Evolutionary conservation across 2,797 vertebrate genomes (phyloP), one percentile per base, ranked within the genome.

Genomic region (Oreonectes daqikongensis): DNA sequence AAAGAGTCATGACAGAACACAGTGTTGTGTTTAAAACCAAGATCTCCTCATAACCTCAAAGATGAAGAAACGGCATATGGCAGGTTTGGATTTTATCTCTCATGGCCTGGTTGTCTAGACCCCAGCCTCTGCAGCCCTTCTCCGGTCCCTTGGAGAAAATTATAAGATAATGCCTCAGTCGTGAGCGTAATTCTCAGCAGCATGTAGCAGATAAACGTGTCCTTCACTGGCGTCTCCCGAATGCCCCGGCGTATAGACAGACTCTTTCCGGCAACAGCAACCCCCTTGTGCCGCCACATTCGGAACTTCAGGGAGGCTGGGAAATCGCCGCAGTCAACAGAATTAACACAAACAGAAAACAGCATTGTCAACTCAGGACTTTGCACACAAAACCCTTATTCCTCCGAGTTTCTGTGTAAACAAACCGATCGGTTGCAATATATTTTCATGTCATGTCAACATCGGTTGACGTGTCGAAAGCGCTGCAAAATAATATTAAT

Each of bases 151-250:
- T 57, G 26, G 67, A 69, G 48, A 76, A 79, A 69, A 79, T 44
- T 80, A 83, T 61, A 74, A 74, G 48, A 48, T 81, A 78, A 81
- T 83, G 80, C 80, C 80, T 82, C 28, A 53, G 68, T 50, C 35
- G 24, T 73, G 72, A 75, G 80, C 52, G 60, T 83, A 81, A 84
- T 79, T 78, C 38, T 78, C 44, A 69, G 57, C 50, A 65, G 71
- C 35, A 50, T 79, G 67, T 67, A 32, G 18, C 40, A 78, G 79
- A 83, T 75, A 84, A 69, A 35, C 24, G 50, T 17, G 69, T 57
- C 75, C 73, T 84, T 84, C 78, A 77, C 84, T 84, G 85, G 66
- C 71, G 65, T 79, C 73, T 72, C 40, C 40, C 46, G 66, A 79
- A 81, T 77, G 65, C 65, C 76, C 66, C 44, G 40, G 53, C 24